Percentiles rank a stretch among this genome's conserved stretches.
Evolutionary conservation across 2,113 vertebrate species (phyloP).

Genomic region (Fregetta grallaria): DNA sequence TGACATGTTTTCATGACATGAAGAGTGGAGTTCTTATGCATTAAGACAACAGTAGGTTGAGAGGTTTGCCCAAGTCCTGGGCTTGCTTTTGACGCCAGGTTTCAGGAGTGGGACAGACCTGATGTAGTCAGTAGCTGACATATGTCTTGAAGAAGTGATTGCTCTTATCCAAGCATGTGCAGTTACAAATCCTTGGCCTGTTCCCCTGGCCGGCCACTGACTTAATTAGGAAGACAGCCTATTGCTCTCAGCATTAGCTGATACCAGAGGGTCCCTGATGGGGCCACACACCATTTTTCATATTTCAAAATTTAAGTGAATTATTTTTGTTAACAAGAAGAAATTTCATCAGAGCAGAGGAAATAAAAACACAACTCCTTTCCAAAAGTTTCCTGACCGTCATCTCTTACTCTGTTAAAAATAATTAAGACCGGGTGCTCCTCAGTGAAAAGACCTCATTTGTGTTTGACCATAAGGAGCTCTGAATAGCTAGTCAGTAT

Average conservation of each 20-base stretch:
- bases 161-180: not conserved
- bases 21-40: not conserved
- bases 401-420: not conserved
- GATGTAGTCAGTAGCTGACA: not conserved
- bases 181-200: not conserved
- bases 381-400: not conserved
- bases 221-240: not conserved
- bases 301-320: not conserved
- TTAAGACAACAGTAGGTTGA: not conserved
- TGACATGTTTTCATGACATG: not conserved
- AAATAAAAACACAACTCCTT: not conserved
- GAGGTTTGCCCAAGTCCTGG: not conserved
- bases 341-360: not conserved
- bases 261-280: not conserved
- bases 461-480: slow-evolving; percentile 29
- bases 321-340: not conserved
- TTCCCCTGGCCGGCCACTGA: not conserved
- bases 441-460: slow-evolving; percentile 10
- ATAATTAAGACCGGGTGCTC: not conserved
- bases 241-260: not conserved
- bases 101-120: not conserved
- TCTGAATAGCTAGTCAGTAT: slow-evolving; percentile 25
- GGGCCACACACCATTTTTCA: not conserved
- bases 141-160: not conserved
- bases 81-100: not conserved